Conservation (phyloP, 2,797 vertebrate genomes). For the Eutrigla gurnardus region DNA sequence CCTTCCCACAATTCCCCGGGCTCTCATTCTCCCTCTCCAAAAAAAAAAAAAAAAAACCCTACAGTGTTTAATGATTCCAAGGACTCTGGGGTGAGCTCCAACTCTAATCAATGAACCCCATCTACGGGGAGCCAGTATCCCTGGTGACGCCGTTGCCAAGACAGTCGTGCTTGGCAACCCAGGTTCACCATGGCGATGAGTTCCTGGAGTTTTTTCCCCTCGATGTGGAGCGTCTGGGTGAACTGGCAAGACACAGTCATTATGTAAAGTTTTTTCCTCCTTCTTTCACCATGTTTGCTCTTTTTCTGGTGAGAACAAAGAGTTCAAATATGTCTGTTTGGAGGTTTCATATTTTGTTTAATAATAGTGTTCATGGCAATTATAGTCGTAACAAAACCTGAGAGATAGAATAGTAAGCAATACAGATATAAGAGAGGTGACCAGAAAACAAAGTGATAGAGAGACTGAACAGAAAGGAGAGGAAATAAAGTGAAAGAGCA, state of each 20-base stretch:
- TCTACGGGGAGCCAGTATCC: conserved; percentile 77
- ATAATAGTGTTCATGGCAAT: background rate
- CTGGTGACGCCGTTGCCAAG: conserved; percentile 76
- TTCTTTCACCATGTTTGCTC: conserved; percentile 76
- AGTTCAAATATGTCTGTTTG: conserved; percentile 44
- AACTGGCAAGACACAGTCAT: conserved; percentile 73
- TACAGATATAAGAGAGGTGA: background rate
- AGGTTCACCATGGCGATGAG: conserved; percentile 82
- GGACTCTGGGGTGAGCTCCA: conserved; percentile 77
- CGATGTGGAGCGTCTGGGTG: conserved; percentile 83
- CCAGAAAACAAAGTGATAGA: background rate
- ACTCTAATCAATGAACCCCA: conserved; percentile 83
- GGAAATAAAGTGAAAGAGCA: conserved; percentile 5
- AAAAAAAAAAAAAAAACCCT: conserved; percentile 54
- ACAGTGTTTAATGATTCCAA: conserved; percentile 83
- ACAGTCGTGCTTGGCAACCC: conserved; percentile 75
- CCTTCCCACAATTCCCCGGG: conserved; percentile 72
- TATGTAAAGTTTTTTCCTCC: conserved; percentile 82
- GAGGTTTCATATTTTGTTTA: conserved; percentile 19
- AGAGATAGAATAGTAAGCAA: background rate
- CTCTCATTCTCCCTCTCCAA: conserved; percentile 62
- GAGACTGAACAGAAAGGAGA: background rate
- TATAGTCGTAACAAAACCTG: background rate
- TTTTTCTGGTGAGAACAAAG: conserved; percentile 72
- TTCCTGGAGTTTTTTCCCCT: conserved; percentile 50